Base-by-base conservation (phyloP, 1,140 invertebrate species). In the Sycobia sp. region DNA sequence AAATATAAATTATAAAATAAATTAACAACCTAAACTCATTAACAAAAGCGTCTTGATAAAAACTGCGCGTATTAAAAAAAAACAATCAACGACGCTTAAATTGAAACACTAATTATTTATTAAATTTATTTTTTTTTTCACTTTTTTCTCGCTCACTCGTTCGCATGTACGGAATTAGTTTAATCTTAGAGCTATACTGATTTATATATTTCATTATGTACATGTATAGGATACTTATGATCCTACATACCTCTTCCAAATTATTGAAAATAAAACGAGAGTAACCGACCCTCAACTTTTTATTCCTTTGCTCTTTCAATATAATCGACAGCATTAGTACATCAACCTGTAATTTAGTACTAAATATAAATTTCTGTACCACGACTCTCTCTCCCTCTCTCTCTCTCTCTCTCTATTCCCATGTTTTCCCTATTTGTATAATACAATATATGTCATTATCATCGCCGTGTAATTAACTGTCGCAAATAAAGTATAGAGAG, bases 1-100 rank as follows among this genome's bases (percentile, higher is more conserved):
- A 64, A 71, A 32, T 68, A 73, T 71, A 74, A 74, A 75, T 75
- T 71, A 76, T 70, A 72, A 62, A 67, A 60, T 65, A 66, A 56
- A 53, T 64, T 62, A 67, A 51, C 13, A 16, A 34, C 23, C 32
- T 56, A 50, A 32, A 49, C 34, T 54, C 29, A 47, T 54, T 51
- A 43, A 53, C 58, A 47, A 20, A 36, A 62, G 60, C 41, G 46
- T 49, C 4, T 54, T 3, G 16, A 43, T 71, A 68, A 69, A 73
- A 70, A 71, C 71, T 72, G 68, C 68, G 68, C 46, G 62, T 61
- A 41, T 47, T 60, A 44, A 65, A 54, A 63, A 41, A 41, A 66
- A 54, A 60, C 23, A 32, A 57, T 29, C 46, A 18, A 32, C 44
- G 54, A 57, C 51, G 67, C 59, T 60, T 49, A 59, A 25, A 34